Percentiles rank a stretch among this genome's conserved stretches.
Evolutionary conservation across 64 coral and sea anemone species (phyloP).

Genomic region (Pachyseris speciosa): DNA sequence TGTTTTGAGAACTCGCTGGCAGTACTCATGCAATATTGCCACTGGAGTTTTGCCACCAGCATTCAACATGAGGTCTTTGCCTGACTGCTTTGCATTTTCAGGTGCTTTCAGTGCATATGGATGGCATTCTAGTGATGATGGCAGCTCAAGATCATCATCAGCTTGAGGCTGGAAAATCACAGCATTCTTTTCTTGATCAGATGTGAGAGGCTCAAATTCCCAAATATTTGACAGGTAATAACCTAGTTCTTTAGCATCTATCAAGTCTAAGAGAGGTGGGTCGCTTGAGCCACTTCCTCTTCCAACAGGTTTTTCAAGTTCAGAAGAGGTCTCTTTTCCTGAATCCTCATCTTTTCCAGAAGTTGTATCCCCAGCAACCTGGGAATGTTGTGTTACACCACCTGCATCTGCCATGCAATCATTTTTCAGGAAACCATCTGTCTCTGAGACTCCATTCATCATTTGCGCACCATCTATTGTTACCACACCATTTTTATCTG

Average conservation of each 20-base stretch:
- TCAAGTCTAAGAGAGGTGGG: conserved; percentile 30
- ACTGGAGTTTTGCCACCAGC: conserved; percentile 83
- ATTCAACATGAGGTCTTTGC: conserved; percentile 75
- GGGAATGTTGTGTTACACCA: not conserved
- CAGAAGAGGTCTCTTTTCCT: not conserved
- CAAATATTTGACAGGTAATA: conserved; percentile 73
- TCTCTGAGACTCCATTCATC: not conserved
- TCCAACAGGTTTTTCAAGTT: not conserved
- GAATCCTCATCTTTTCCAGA: not conserved
- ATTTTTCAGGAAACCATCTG: not conserved
- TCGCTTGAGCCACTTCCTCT: not conserved
- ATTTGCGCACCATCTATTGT: not conserved
- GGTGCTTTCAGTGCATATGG: conserved; percentile 75
- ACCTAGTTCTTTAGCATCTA: conserved; percentile 60
- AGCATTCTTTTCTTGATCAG: conserved; percentile 80
- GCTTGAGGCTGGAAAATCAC: not conserved
- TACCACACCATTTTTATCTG: not conserved
- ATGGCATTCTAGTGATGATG: conserved; percentile 62
- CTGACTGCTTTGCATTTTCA: conserved; percentile 32
- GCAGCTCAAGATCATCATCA: conserved; percentile 37
- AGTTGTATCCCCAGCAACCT: not conserved
- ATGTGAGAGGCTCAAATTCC: conserved; percentile 84
- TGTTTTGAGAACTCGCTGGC: conserved; percentile 67
- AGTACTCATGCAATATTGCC: conserved; percentile 94
- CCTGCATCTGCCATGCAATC: not conserved